These are phyloP conservation scores for Drosophila sucinea DNA, from an alignment of 1,140 invertebrate genomes.

Conservation along the genomic window DNA sequence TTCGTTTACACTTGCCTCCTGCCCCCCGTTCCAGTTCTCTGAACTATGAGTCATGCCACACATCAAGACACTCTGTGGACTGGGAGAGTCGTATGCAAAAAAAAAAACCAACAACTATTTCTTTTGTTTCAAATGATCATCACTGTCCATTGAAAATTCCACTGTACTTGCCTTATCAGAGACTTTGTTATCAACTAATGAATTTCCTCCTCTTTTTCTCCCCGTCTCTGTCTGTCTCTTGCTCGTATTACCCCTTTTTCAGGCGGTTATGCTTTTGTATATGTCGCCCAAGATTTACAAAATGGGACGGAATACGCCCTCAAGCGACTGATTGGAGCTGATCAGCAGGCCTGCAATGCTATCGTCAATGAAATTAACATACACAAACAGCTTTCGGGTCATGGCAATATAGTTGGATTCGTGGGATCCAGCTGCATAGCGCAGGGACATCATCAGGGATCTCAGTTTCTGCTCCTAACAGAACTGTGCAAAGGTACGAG, in stretches of 20 bases:
- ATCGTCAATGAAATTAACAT: constrained; percentile 92
- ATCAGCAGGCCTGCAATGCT: constrained; percentile 90
- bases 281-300: constrained; percentile 94
- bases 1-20: constrained; percentile 1
- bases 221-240: constrained; percentile 29
- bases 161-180: constrained; percentile 47
- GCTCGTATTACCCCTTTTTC: constrained; percentile 68
- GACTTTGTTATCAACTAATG: constrained; percentile 46
- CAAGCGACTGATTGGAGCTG: constrained; percentile 91
- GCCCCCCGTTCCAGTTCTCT: constrained; percentile 25
- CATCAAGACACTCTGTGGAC: constrained; percentile 1
- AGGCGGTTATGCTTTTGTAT: constrained; percentile 98
- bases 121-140: constrained; percentile 6
- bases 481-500: constrained; percentile 87
- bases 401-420: constrained; percentile 92
- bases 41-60: constrained; percentile 56
- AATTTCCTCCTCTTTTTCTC: constrained; percentile 17
- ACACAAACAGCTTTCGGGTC: constrained; percentile 90
- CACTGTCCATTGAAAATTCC: neutral
- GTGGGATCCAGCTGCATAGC: constrained; percentile 89
- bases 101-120: constrained; percentile 3
- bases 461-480: constrained; percentile 89
- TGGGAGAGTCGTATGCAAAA: constrained; percentile 18
- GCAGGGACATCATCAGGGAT: constrained; percentile 86
- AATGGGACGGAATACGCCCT: constrained; percentile 95